phyloP scores from a whole-genome alignment of 2,113 vertebrate genomes.

The Chunga burmeisteri region DNA sequence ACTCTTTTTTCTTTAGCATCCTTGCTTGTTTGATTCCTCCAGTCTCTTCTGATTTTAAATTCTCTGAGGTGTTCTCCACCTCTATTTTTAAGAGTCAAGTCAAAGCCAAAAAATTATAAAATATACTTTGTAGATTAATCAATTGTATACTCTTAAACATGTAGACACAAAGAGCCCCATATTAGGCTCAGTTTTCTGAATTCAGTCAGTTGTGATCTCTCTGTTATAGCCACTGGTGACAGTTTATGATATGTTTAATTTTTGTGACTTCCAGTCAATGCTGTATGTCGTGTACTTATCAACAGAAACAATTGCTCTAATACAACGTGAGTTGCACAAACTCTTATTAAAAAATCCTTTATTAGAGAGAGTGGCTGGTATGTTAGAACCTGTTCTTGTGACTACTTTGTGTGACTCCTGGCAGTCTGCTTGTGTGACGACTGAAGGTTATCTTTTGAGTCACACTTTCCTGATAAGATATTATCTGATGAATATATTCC shows the following conservation, averaged over 20 bases:
- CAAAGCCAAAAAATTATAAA: background rate
- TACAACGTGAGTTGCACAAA: background rate
- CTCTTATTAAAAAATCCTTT: background rate
- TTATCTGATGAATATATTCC: background rate
- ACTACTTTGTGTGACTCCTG: background rate
- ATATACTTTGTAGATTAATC: background rate
- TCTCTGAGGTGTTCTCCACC: background rate
- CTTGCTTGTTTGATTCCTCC: background rate
- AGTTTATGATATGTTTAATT: background rate
- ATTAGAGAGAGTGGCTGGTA: fast-evolving
- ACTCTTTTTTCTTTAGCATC: background rate
- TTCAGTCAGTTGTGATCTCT: background rate
- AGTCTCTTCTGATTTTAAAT: background rate
- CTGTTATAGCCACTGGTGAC: background rate
- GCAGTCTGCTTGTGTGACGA: background rate
- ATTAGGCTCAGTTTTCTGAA: background rate
- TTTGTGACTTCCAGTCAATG: background rate
- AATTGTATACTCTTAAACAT: fast-evolving
- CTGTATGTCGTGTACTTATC: background rate
- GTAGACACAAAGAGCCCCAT: background rate
- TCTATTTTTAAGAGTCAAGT: background rate
- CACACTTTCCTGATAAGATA: background rate
- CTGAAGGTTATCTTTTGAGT: background rate
- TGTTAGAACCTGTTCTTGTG: background rate
- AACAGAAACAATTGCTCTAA: background rate